Evolutionary conservation across 1,140 invertebrate species (phyloP), one percentile per base, ranked within the genome.

Genomic region (Aleiodes sp.): DNA sequence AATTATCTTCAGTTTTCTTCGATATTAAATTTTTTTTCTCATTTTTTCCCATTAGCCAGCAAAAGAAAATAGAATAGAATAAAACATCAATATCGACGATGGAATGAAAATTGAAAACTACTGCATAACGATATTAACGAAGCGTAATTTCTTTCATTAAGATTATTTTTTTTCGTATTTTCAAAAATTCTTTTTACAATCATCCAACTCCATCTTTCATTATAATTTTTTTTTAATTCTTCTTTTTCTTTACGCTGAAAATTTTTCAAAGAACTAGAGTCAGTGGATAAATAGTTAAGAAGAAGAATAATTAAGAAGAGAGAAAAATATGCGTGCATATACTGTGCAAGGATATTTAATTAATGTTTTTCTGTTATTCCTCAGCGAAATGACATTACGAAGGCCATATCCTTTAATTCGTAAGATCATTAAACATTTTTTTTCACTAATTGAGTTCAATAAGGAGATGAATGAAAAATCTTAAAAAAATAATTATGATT

Each of bases 1-100:
- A 52, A 52, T 52, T 9, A 52, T 24, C 21, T 24, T 52, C 46
- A 43, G 21, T 65, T 33, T 35, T 68, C 68, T 37, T 73, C 57
- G 59, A 65, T 67, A 65, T 73, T 68, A 61, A 24, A 39, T 65
- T 14, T 21, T 56, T 65, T 62, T 52, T 24, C 8, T 26, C 57
- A 37, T 52, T 28, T 12, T 37, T 10, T 62, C 66, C 39, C 31
- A 37, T 35, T 31, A 75, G 70, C 73, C 73, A 79, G 77, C 70
- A 76, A n/a, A n/a, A n/a, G n/a, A n/a, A n/a, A n/a, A n/a, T n/a
- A 76, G 80, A 70, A 79, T 74, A 2, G 26, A 70, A 80, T 74
- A 73, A 81, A 79, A 79, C 76, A 80, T 79, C 71, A 73, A 80
- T n/a, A n/a, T 76, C 69, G 64, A 75, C 73, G 60, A 76, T 73